A percentile compares a stretch with the other conserved stretches of the same genome.
Conservation (phyloP, 2,797 vertebrate species). For the Argya squamiceps region DNA sequence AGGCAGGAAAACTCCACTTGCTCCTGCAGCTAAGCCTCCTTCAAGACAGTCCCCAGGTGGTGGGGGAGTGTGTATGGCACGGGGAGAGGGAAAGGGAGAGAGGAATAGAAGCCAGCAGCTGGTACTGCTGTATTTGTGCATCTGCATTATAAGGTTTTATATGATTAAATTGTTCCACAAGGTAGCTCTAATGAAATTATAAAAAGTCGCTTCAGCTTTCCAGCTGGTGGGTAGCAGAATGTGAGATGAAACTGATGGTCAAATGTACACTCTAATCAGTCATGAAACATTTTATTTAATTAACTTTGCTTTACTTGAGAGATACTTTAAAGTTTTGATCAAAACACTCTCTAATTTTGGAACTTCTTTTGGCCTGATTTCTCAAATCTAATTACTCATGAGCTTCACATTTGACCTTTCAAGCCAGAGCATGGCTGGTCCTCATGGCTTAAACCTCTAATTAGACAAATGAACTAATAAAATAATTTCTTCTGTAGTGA, state of each 20-base stretch:
- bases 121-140: conserved; percentile 25
- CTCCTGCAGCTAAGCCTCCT: neutral
- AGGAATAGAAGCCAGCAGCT: conserved; percentile 45
- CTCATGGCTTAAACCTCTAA: neutral
- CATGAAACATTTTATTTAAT: neutral
- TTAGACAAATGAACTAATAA: neutral
- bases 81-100: neutral
- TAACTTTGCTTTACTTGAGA: neutral
- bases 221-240: conserved; percentile 56
- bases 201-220: conserved; percentile 46
- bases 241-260: conserved; percentile 14
- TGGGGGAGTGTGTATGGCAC: neutral
- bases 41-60: neutral
- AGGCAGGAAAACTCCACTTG: neutral
- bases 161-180: conserved; percentile 59
- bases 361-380: neutral
- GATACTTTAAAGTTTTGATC: neutral
- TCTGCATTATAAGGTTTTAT: conserved; percentile 50
- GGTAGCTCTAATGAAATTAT: conserved; percentile 31
- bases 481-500: neutral
- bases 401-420: neutral
- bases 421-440: neutral
- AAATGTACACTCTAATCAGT: neutral
- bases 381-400: neutral
- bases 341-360: neutral